Evolutionary conservation across 2,113 vertebrate species (phyloP), one percentile per base, ranked within the genome.

Genomic region (Nesogale talazaci): DNA sequence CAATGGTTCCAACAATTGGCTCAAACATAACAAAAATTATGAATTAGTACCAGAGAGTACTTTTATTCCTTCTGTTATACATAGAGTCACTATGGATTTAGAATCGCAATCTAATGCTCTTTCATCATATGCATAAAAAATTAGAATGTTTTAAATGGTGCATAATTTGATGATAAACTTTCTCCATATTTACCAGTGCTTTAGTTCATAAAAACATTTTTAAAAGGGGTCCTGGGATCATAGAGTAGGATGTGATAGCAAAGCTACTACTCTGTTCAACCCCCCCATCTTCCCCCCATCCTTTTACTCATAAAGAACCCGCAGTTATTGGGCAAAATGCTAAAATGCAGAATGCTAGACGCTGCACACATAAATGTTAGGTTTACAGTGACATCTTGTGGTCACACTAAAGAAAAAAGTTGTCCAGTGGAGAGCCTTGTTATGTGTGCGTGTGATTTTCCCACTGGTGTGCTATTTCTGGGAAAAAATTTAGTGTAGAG

Each of bases 321-420:
- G n/a, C 14, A 67, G 8, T 86, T 52, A 52, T 52, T 52, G 2
- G 20, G n/a, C 42, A 57, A 70, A 91, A 86, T 77, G 12, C 40
- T 61, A 19, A 77, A 80, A 70, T 12, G 40, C 57, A 67, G 34
- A 77, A 7, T 90, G 31, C 75, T 85, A 42, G 19, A 82, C 81
- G 63, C 69, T 85, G 57, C 20, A 85, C 36, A 72, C 75, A 89
- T 94, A 23, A 67, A 89, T 95, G 81, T 79, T 94, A 93, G 85
- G 88, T 83, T 96, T 97, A 98, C 94, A 95, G 98, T 98, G 98
- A 97, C 98, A 98, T 98, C 98, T 98, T 98, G 98, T 98, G 98
- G 98, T 94, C 92, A 90, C n/a, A 88, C 17, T 90, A 70, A 91
- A 92, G 40, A 87, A 97, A 86, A 84, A 46, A 76, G 77, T 91